A percentile compares a stretch with the other conserved stretches of the same genome.
Evolutionary conservation across 2,113 vertebrate species (phyloP).

Genomic region (Tursiops truncatus): DNA sequence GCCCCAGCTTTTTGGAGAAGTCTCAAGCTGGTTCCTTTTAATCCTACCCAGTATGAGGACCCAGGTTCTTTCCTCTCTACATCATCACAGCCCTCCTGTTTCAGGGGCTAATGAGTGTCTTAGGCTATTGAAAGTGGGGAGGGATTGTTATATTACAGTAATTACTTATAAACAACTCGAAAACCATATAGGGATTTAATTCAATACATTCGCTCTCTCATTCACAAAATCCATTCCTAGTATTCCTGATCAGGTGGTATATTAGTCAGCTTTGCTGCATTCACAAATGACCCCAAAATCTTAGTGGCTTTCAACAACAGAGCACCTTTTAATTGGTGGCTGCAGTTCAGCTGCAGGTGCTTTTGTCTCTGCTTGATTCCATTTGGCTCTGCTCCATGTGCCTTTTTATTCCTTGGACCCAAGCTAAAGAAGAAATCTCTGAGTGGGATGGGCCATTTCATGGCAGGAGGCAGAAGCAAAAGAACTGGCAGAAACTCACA

Average conservation of each 20-base stretch:
- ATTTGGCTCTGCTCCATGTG: background rate
- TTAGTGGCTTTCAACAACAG: background rate
- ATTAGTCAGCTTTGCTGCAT: background rate
- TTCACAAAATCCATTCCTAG: slow-evolving; percentile 2
- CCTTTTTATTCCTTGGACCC: slow-evolving; percentile 23
- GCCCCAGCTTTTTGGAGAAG: background rate
- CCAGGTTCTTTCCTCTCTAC: background rate
- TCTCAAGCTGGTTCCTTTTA: background rate
- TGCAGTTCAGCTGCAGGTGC: too few species aligned
- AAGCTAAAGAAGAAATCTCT: slow-evolving; percentile 26
- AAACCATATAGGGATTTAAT: background rate
- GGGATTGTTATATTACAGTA: background rate
- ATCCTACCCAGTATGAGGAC: background rate
- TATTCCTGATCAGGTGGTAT: background rate
- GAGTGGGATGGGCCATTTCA: background rate
- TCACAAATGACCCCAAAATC: background rate
- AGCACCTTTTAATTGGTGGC: background rate
- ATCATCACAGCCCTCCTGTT: background rate
- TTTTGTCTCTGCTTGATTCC: slow-evolving; percentile 5
- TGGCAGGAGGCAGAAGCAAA: slow-evolving; percentile 29
- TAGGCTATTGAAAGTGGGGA: background rate
- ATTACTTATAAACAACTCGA: background rate
- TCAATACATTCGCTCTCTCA: background rate
- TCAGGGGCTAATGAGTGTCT: background rate
- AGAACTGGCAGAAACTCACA: slow-evolving; percentile 3